Percentiles rank a stretch among this genome's conserved stretches.
These are phyloP conservation scores for Parapristionchus giblindavisi DNA, from an alignment of 2,888 invertebrate species.

Conservation along the genomic window DNA sequence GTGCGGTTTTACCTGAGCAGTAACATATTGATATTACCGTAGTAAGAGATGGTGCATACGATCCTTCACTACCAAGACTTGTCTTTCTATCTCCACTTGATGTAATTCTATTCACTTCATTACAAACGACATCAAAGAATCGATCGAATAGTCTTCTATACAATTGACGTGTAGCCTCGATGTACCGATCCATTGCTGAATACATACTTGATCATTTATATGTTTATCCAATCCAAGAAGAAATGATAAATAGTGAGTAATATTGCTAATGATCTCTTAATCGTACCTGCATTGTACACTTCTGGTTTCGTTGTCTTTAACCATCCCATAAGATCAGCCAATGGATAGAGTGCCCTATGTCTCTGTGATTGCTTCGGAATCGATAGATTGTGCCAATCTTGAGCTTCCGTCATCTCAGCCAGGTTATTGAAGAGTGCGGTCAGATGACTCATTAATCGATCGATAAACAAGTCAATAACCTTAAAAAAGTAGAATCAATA, in stretches of 20 bases:
- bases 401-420: constrained; percentile 55
- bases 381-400: constrained; percentile 73
- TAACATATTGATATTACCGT: too few species aligned
- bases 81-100: too few species aligned
- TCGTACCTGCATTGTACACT: constrained; percentile 77
- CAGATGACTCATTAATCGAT: constrained; percentile 85
- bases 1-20: too few species aligned
- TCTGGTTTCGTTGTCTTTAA: constrained; percentile 77
- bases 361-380: constrained; percentile 82
- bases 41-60: too few species aligned
- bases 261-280: too few species aligned
- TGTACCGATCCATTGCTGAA: constrained; percentile 57
- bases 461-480: constrained; percentile 79
- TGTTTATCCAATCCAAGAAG: too few species aligned
- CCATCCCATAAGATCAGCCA: constrained; percentile 65
- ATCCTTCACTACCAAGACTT: too few species aligned
- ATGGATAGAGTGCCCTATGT: constrained; percentile 84
- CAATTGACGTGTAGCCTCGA: constrained; percentile 56
- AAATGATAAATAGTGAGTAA: too few species aligned
- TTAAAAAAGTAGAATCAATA: too few species aligned
- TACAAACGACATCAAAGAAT: constrained; percentile 49
- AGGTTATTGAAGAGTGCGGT: constrained; percentile 94
- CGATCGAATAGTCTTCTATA: constrained; percentile 62
- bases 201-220: not conserved
- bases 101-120: constrained; percentile 19